Conservation (phyloP, 2,797 vertebrate genomes). For the Chaunax sp. region DNA sequence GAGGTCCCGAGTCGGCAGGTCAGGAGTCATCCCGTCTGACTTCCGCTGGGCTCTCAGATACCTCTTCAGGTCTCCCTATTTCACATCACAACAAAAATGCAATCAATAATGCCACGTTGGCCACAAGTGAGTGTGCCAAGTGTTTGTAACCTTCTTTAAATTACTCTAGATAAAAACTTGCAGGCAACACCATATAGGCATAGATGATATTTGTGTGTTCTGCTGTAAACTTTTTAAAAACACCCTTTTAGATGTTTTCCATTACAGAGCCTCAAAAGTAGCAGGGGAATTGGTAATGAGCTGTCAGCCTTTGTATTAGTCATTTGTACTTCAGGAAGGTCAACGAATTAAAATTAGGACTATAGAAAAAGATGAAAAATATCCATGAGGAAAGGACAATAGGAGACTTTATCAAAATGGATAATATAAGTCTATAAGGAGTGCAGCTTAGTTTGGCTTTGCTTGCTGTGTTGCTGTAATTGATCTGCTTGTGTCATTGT, state of each 20-base stretch:
- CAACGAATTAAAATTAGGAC: slow-evolving; percentile 46
- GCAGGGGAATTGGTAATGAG: slow-evolving; percentile 56
- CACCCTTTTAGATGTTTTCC: slow-evolving; percentile 45
- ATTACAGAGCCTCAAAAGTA: slow-evolving; percentile 40
- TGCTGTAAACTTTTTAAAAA: slow-evolving; percentile 55
- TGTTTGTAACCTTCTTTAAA: slow-evolving; percentile 20
- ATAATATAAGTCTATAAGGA: slow-evolving; percentile 23
- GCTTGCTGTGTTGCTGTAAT: slow-evolving; percentile 43
- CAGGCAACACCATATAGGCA: background rate
- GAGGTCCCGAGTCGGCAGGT: slow-evolving; percentile 89
- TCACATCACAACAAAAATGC: slow-evolving; percentile 33
- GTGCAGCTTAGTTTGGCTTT: slow-evolving; percentile 37
- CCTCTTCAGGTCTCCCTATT: slow-evolving; percentile 92
- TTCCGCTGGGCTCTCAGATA: slow-evolving; percentile 93
- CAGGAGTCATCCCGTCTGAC: slow-evolving; percentile 92
- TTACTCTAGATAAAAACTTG: slow-evolving; percentile 41
- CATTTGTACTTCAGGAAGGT: slow-evolving; percentile 41
- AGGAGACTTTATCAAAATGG: slow-evolving; percentile 36
- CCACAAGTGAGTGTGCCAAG: background rate
- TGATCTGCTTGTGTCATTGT: slow-evolving; percentile 63
- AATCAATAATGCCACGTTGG: background rate
- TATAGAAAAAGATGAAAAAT: slow-evolving; percentile 44
- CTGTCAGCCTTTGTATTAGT: slow-evolving; percentile 49
- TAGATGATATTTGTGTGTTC: slow-evolving; percentile 35
- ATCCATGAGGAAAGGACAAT: slow-evolving; percentile 43